A percentile compares a stretch with the other conserved stretches of the same genome.
These are phyloP conservation scores for Artemia sinica DNA, from an alignment of 2,888 invertebrate species.

Conservation along the genomic window DNA sequence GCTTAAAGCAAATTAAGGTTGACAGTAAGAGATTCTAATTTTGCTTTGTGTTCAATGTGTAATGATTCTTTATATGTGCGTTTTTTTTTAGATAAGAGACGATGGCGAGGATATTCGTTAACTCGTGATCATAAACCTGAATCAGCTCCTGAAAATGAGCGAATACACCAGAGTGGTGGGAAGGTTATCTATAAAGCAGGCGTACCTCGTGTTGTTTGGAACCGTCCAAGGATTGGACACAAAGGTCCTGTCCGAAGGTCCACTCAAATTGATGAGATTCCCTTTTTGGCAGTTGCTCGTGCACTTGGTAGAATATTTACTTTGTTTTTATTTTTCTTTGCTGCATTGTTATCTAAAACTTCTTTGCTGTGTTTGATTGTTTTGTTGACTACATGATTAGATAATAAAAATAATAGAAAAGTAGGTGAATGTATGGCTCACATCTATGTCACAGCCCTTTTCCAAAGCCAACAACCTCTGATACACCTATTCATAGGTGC, in stretches of 20 bases:
- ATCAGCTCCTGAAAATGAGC: constrained; percentile 55
- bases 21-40: no score
- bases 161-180: constrained; percentile 46
- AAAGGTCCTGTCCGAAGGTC: constrained; percentile 73
- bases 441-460: no score
- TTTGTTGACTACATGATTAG: neutral
- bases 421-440: no score
- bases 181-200: constrained; percentile 51
- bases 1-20: no score
- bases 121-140: constrained; percentile 94
- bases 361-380: neutral
- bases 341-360: neutral
- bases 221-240: constrained; percentile 65
- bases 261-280: constrained; percentile 80
- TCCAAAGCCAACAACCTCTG: no score
- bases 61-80: no score
- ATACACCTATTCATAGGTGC: no score
- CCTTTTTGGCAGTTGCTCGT: constrained; percentile 86
- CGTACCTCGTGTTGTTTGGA: constrained; percentile 92
- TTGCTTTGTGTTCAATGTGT: no score
- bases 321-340: no score
- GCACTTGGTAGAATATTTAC: constrained; percentile 47
- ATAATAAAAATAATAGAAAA: neutral
- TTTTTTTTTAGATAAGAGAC: constrained; percentile 36
- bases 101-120: constrained; percentile 61